phyloP scores from a whole-genome alignment of 92 coral and sea anemone species.

The Porites rus region DNA sequence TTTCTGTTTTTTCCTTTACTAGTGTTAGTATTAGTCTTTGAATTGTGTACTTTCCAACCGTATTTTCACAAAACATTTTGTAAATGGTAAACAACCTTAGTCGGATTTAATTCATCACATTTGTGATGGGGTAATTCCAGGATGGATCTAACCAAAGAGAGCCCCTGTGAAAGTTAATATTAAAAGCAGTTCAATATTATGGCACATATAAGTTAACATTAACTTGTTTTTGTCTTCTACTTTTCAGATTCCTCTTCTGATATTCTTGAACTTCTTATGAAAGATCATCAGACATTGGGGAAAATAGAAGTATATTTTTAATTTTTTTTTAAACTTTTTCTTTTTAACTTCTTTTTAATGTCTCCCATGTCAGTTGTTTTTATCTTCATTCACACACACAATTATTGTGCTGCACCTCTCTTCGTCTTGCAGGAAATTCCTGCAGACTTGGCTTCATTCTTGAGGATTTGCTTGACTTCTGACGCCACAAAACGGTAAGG shows the following conservation, averaged over 20 bases:
- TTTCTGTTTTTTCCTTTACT: too few species aligned
- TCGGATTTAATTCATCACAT: too few species aligned
- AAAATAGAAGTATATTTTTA: conserved; percentile 15
- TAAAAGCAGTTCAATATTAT: too few species aligned
- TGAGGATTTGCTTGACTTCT: conserved; percentile 80
- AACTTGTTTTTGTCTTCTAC: background rate
- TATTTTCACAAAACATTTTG: too few species aligned
- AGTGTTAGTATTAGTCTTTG: too few species aligned
- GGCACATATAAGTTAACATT: too few species aligned
- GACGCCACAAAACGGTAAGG: conserved; percentile 80
- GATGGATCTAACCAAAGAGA: too few species aligned
- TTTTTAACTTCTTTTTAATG: background rate
- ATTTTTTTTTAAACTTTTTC: background rate
- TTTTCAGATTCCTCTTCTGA: conserved; percentile 73
- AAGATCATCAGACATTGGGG: conserved; percentile 65
- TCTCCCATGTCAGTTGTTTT: background rate
- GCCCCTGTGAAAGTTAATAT: too few species aligned
- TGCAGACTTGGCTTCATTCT: conserved; percentile 75
- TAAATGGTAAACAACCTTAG: too few species aligned
- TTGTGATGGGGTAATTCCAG: too few species aligned
- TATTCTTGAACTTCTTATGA: conserved; percentile 69
- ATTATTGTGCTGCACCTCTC: background rate
- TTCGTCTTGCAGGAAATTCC: conserved; percentile 71
- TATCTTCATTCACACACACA: background rate
- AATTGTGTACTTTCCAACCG: too few species aligned